phyloP scores from a whole-genome alignment of 2,888 invertebrate genomes.

The Protonemura montana region DNA sequence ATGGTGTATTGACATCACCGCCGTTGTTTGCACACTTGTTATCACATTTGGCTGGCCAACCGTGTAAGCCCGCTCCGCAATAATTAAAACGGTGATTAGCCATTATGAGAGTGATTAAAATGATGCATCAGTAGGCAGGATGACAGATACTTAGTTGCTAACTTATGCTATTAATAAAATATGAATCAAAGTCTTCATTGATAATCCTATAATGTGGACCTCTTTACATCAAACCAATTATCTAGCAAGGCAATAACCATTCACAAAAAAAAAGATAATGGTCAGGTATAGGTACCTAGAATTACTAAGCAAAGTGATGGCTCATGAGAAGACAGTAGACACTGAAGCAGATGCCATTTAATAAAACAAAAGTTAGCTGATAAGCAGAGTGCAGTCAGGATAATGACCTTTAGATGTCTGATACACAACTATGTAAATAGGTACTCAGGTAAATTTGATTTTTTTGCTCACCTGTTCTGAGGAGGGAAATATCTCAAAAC shows the following conservation, averaged over 20 bases:
- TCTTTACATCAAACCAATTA: not conserved
- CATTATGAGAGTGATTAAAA: not conserved
- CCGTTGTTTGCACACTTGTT: conserved; percentile 14
- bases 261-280: not conserved
- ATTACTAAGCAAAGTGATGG: not conserved
- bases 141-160: not conserved
- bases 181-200: not conserved
- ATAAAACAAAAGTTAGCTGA: not conserved
- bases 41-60: conserved; percentile 39
- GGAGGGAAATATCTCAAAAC: too few relatives aligned
- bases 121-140: not conserved
- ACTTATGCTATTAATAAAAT: conserved; percentile 14
- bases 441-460: too few relatives aligned
- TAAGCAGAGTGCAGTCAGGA: not conserved
- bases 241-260: not conserved
- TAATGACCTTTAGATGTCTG: not conserved
- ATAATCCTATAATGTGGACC: not conserved
- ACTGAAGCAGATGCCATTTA: not conserved
- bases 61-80: not conserved
- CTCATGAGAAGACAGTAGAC: not conserved
- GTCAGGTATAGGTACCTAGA: not conserved
- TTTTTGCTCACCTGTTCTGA: too few relatives aligned
- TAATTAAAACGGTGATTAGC: conserved; percentile 2
- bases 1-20: not conserved
- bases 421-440: too few relatives aligned